Percentiles rank a stretch among this genome's conserved stretches.
Conservation (phyloP, 1,140 invertebrate species). For the Pygmarrhopalites habei region DNA sequence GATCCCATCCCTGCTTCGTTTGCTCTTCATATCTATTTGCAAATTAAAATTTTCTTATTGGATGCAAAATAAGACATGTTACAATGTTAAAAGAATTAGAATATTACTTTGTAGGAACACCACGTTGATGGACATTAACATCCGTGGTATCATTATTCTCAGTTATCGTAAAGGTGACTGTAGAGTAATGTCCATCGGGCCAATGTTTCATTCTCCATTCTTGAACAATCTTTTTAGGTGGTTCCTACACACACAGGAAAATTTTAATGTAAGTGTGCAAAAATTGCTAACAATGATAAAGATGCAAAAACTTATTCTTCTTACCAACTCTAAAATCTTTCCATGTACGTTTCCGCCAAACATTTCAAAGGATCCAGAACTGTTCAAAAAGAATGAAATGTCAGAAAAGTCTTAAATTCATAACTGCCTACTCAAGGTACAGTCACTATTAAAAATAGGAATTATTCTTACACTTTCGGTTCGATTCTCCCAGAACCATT, state of each 20-base stretch:
- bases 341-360: constrained; percentile 89
- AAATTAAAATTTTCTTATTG: background rate
- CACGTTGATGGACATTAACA: constrained; percentile 66
- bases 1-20: constrained; percentile 79
- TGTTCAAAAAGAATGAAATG: too few relatives aligned
- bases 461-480: too few relatives aligned
- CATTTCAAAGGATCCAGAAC: constrained; percentile 79
- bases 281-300: background rate
- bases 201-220: constrained; percentile 91
- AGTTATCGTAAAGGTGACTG: constrained; percentile 73
- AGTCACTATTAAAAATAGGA: too few relatives aligned
- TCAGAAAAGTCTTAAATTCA: too few relatives aligned
- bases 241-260: too few relatives aligned
- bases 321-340: constrained; percentile 71
- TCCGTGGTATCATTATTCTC: constrained; percentile 78
- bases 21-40: constrained; percentile 60
- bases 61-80: background rate
- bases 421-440: too few relatives aligned
- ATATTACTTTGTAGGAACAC: constrained; percentile 27
- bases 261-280: too few relatives aligned
- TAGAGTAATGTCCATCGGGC: constrained; percentile 85
- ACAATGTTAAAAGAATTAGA: background rate
- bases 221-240: constrained; percentile 78
- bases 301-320: too few relatives aligned
- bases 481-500: constrained; percentile 69